Percentiles rank a stretch among this genome's conserved stretches.
phyloP scores from a whole-genome alignment of 2,888 invertebrate genomes.

The Chymomyza procnemis region DNA sequence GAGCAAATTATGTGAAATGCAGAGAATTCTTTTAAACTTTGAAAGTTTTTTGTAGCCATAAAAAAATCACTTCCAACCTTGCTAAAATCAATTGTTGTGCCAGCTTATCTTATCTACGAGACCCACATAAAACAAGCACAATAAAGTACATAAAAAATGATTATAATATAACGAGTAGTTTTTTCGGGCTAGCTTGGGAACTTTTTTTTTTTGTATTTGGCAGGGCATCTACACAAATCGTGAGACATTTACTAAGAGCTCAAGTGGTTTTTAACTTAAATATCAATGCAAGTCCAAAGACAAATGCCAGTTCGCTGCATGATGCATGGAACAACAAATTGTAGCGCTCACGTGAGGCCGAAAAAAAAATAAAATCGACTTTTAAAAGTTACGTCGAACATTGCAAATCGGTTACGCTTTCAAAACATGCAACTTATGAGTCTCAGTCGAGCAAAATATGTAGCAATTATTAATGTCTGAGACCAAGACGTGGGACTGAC shows the following conservation, averaged over 20 bases:
- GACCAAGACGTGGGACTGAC: neutral
- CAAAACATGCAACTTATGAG: conserved; percentile 20
- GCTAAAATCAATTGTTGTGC: conserved; percentile 44
- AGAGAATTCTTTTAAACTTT: conserved; percentile 18
- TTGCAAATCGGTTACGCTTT: conserved; percentile 35
- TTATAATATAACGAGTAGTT: neutral
- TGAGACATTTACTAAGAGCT: neutral
- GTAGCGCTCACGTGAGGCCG: conserved; percentile 48
- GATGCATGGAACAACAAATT: conserved; percentile 46
- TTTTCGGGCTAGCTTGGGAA: neutral
- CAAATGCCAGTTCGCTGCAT: too few relatives aligned
- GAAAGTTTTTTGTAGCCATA: neutral
- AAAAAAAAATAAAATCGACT: too few relatives aligned
- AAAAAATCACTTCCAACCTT: neutral
- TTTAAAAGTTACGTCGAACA: conserved; percentile 42
- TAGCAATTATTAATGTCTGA: neutral
- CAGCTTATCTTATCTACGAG: conserved; percentile 41
- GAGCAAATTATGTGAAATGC: neutral
- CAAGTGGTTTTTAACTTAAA: conserved; percentile 12
- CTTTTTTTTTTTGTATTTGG: neutral
- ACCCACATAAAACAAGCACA: neutral
- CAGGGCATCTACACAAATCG: neutral
- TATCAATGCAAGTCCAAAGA: conserved; percentile 44
- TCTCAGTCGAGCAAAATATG: neutral
- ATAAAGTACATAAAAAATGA: neutral